Evolutionary conservation across 1,140 invertebrate species (phyloP), one percentile per base, ranked within the genome.

Genomic region (Dinoponera quadriceps): DNA sequence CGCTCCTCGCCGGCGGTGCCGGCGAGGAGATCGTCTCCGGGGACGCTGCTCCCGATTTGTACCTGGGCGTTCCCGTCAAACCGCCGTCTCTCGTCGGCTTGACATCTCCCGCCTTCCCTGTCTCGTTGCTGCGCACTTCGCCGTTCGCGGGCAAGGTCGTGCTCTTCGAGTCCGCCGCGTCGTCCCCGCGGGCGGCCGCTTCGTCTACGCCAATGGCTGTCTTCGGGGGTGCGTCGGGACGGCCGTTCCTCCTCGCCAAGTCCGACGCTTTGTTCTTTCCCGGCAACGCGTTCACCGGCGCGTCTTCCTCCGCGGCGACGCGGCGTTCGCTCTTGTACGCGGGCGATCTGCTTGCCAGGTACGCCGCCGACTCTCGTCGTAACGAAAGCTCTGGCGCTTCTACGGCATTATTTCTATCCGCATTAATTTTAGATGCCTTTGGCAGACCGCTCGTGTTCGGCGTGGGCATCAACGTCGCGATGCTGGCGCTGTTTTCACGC

Each of bases 391-490:
- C 83, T 88, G 87, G 80, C 87, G 84, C 86, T 88, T 89, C 82
- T 88, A 89, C 84, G 87, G 87, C 48, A 89, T 89, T 89, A 89
- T 89, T 89, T 89, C 81, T 85, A 88, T 89, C 88, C 69, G 84
- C 59, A 91, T 88, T 90, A 90, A 91, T 91, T 90, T 85, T 88
- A 88, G 89, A 87, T 82, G 65, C 63, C 86, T 88, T 91, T 90
- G 90, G 90, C 90, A 91, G 75, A 71, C 69, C 5, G 51, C 62
- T 59, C 44, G 44, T 55, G 20, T 3, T 80, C 55, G 77, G 55
- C 22, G 44, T 57, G 22, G 68, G 63, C 48, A 27, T 72, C 25
- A n/a, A n/a, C n/a, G 44, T 65, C 82, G 72, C 60, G 55, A 2
- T 69, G 44, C 48, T 73, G 73, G 78, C 72, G 59, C 71, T 84